Percentiles rank a stretch among this genome's conserved stretches.
These are phyloP conservation scores for Chiroxiphia lanceolata DNA, from an alignment of 2,797 vertebrate species.

Conservation along the genomic window DNA sequence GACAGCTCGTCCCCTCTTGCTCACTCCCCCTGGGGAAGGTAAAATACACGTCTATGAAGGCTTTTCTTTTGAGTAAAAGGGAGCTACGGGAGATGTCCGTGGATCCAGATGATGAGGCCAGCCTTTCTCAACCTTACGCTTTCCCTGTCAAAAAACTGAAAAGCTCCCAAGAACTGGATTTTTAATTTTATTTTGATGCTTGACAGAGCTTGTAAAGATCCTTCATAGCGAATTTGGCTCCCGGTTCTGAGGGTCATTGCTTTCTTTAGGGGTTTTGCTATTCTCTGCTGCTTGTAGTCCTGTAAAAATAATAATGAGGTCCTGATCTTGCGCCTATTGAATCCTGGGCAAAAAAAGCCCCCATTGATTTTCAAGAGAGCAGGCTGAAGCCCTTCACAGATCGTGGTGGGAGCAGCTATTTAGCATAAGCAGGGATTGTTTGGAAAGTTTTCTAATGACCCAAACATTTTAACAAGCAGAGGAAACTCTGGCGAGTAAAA, in stretches of 20 bases:
- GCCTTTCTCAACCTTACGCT: not conserved
- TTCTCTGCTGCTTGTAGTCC: not conserved
- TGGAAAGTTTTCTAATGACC: constrained; percentile 43
- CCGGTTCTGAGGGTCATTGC: not conserved
- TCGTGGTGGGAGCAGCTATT: constrained; percentile 30
- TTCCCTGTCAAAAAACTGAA: not conserved
- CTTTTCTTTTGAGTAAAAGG: not conserved
- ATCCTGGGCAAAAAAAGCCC: constrained; percentile 14
- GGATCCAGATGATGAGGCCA: not conserved
- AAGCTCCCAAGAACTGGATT: not conserved
- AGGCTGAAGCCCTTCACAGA: constrained; percentile 39
- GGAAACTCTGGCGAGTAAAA: not conserved
- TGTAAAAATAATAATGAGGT: constrained; percentile 53
- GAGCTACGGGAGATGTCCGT: not conserved
- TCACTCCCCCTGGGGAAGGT: not conserved
- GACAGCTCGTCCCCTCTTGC: not conserved
- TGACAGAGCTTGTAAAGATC: constrained; percentile 13
- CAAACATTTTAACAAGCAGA: constrained; percentile 59
- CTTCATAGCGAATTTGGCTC: not conserved
- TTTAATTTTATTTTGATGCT: constrained; percentile 19
- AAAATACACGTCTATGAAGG: accelerated
- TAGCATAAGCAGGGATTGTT: constrained; percentile 43
- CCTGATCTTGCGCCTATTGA: constrained; percentile 34
- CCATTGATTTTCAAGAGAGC: constrained; percentile 36
- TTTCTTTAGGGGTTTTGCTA: not conserved